phyloP scores from a whole-genome alignment of 2,888 invertebrate species.

The Agonopterix heracliana region DNA sequence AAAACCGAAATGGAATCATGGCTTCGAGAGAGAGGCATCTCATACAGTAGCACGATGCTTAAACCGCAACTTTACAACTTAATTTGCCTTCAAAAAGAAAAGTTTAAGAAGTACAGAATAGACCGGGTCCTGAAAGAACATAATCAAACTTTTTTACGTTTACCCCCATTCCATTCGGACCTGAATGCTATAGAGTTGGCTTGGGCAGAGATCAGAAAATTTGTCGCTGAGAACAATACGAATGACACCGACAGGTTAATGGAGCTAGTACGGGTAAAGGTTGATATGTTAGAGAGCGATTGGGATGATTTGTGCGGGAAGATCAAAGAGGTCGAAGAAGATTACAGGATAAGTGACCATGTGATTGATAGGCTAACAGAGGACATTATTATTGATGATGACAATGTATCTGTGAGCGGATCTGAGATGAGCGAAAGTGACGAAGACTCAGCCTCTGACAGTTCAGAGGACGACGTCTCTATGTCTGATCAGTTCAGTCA shows the following conservation, averaged over 20 bases:
- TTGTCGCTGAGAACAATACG: slow-evolving; percentile 8
- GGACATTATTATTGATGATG: slow-evolving; percentile 5
- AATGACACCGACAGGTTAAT: slow-evolving; percentile 4
- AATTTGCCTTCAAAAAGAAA: slow-evolving; percentile 15
- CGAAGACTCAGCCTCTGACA: too few relatives aligned
- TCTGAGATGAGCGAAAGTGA: background rate
- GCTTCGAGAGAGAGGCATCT: slow-evolving; percentile 19
- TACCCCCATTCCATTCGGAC: slow-evolving; percentile 19
- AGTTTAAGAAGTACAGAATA: slow-evolving; percentile 13
- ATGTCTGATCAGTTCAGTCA: too few relatives aligned
- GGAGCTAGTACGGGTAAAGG: slow-evolving; percentile 6
- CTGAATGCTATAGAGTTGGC: slow-evolving; percentile 12
- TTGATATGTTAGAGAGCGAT: slow-evolving; percentile 1
- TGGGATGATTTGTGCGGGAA: slow-evolving; percentile 6
- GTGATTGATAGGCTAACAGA: background rate
- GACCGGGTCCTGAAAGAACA: slow-evolving; percentile 9
- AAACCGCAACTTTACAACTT: slow-evolving; percentile 20
- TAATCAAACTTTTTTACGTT: slow-evolving; percentile 8
- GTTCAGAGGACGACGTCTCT: too few relatives aligned
- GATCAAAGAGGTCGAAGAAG: slow-evolving; percentile 6
- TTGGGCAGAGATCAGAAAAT: slow-evolving; percentile 9
- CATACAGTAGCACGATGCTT: slow-evolving; percentile 9
- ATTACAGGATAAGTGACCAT: slow-evolving; percentile 8
- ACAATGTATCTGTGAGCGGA: background rate
- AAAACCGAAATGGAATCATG: slow-evolving; percentile 21